phyloP scores from a whole-genome alignment of 2,113 vertebrate genomes.

The Sclerurus mexicanus region DNA sequence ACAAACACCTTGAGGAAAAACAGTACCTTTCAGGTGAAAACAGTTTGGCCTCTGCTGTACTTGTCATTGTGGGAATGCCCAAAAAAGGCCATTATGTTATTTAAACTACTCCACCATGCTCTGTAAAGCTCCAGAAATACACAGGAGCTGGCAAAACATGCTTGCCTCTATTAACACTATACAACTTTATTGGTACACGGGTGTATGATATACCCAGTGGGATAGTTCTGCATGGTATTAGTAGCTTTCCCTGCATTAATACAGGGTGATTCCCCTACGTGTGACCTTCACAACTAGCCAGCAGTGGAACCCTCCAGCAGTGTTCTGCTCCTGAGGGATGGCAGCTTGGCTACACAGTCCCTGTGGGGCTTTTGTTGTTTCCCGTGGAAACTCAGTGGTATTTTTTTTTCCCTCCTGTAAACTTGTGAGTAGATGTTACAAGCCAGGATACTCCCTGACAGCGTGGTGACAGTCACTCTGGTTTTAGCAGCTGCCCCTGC shows the following conservation, averaged over 20 bases:
- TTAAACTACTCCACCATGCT: background rate
- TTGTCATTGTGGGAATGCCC: background rate
- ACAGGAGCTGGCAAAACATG: background rate
- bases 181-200: accelerated
- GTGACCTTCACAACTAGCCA: background rate
- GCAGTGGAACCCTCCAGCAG: background rate
- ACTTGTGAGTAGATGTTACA: accelerated
- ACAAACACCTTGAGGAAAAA: background rate
- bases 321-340: accelerated
- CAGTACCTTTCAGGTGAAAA: background rate
- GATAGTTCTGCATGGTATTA: accelerated
- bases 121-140: background rate
- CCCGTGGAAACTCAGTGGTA: background rate
- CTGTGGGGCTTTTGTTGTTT: background rate
- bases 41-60: background rate
- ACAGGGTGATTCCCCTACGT: accelerated
- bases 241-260: accelerated
- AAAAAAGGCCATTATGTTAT: background rate
- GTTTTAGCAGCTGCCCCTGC: background rate
- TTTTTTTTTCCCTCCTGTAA: no score
- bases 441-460: background rate
- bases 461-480: accelerated
- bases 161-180: accelerated
- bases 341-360: background rate
- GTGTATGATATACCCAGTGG: background rate